Base-by-base conservation (phyloP, 92 coral and sea anemone species). In the Phenganax subtilis region DNA sequence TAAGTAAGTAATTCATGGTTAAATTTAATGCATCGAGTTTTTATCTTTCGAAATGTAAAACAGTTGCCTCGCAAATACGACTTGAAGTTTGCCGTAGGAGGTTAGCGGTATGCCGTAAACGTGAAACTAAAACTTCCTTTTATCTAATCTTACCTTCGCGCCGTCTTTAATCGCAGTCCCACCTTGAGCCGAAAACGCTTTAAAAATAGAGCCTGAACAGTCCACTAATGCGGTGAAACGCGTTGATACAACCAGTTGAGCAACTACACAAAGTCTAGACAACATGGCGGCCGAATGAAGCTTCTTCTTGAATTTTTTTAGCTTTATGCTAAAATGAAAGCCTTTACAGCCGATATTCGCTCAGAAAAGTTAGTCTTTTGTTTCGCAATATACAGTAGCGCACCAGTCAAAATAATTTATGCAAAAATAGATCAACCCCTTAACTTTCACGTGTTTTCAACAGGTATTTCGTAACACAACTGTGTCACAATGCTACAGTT, bases 341-440 rank as follows among this genome's bases (percentile, higher is more conserved):
- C n/a, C 8, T 15, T 61, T 61, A 8, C 67, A 6, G 25, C n/a
- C n/a, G 67, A 17, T 8, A 7, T 68, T 68, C 16, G 29, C 53
- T 20, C 73, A 37, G 25, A 61, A 7, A 61, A 15, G 1, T 8
- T 15, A 15, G n/a, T 61, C 73, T 20, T 68, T 68, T 68, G 73
- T 68, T 53, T 10, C 9, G 14, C 9, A 37, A 37, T 37, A 37
- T 20, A 61, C 67, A 61, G 67, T 61, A 7, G 67, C 25, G 54
- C 73, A 68, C 52, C 73, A 68, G 73, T 30, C 73, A 68, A 29
- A n/a, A 30, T 68, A 68, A 68, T 68, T 20, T 68, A 68, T 68
- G 73, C 73, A 68, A n/a, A 68, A 68, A 37, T 5, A 37, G 47
- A 68, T 66, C 44, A 68, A 30, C n/a, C 12, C 12, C 7, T 64